Evolutionary conservation across 1,140 invertebrate genomes (phyloP).

Genomic region (Oreohelix idahoensis): DNA sequence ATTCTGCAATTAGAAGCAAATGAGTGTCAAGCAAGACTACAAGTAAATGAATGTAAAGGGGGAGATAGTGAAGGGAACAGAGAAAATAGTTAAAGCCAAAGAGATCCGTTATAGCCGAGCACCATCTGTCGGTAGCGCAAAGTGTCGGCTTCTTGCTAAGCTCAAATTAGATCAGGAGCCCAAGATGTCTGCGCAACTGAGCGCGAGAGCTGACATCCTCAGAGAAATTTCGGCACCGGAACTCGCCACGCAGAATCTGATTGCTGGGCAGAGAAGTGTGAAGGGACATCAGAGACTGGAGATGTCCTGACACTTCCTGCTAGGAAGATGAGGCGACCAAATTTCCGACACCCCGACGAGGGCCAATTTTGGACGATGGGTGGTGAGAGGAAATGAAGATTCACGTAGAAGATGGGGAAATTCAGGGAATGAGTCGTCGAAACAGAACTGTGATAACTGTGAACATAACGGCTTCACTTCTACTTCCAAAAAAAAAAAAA

Average conservation of each 20-base stretch:
- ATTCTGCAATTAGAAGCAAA: too few relatives aligned
- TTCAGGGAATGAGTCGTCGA: neutral
- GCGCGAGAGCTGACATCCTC: conserved; percentile 23
- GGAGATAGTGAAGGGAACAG: neutral
- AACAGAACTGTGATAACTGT: neutral
- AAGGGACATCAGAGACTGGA: conserved; percentile 18
- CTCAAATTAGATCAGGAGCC: conserved; percentile 24
- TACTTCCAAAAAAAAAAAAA: too few relatives aligned
- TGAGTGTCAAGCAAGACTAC: too few relatives aligned
- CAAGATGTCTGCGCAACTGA: neutral
- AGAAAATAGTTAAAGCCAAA: neutral
- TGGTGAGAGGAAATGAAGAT: conserved; percentile 23
- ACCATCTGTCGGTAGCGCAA: conserved; percentile 5
- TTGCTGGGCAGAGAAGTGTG: conserved; percentile 15
- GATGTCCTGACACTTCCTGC: conserved; percentile 21
- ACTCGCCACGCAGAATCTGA: conserved; percentile 22
- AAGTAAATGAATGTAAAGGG: neutral
- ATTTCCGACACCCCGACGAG: conserved; percentile 31
- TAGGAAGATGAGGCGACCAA: conserved; percentile 3
- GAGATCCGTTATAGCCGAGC: neutral
- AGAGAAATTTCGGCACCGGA: conserved; percentile 1
- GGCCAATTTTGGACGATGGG: conserved; percentile 8
- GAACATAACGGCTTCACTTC: neutral
- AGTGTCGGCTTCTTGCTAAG: conserved; percentile 1
- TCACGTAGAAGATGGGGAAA: neutral